Percentiles rank a stretch among this genome's conserved stretches.
phyloP scores from a whole-genome alignment of 2,888 invertebrate species.

The Lymantria monacha region DNA sequence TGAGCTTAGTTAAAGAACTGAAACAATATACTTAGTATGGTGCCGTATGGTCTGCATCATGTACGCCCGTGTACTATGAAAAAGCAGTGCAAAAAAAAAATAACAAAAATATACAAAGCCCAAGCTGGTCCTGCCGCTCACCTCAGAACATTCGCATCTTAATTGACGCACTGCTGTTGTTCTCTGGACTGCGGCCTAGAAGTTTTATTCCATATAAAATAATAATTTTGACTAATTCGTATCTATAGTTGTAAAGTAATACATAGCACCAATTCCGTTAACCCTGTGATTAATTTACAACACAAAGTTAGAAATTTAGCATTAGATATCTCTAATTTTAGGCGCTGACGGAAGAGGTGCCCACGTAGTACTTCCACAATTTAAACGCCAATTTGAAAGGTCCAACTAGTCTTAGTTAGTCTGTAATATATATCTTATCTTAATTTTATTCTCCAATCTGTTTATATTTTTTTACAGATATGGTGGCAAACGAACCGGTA shows the following conservation, averaged over 20 bases:
- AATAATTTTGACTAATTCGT: slow-evolving; percentile 3
- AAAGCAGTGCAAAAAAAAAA: slow-evolving; percentile 15
- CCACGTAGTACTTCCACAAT: neutral
- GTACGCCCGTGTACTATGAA: neutral
- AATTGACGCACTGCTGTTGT: slow-evolving; percentile 16
- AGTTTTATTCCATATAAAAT: slow-evolving; percentile 19
- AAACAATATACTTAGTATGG: slow-evolving; percentile 1
- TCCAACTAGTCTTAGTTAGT: neutral
- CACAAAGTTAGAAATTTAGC: no score
- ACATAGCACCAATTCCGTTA: neutral
- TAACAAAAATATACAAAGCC: slow-evolving; percentile 13
- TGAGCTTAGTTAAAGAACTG: slow-evolving; percentile 1
- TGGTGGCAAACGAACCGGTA: no score
- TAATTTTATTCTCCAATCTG: no score
- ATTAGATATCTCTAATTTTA: no score
- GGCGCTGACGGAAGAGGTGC: neutral
- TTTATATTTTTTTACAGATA: no score
- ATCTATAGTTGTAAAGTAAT: neutral
- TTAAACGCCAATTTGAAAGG: neutral
- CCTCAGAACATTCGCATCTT: slow-evolving; percentile 34
- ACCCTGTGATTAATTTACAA: neutral
- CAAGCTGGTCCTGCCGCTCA: slow-evolving; percentile 24
- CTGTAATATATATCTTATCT: no score
- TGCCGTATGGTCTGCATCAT: neutral
- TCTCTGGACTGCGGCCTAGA: slow-evolving; percentile 30